A percentile compares a stretch with the other conserved stretches of the same genome.
phyloP scores from a whole-genome alignment of 2,888 invertebrate species.

The Panopea generosa region DNA sequence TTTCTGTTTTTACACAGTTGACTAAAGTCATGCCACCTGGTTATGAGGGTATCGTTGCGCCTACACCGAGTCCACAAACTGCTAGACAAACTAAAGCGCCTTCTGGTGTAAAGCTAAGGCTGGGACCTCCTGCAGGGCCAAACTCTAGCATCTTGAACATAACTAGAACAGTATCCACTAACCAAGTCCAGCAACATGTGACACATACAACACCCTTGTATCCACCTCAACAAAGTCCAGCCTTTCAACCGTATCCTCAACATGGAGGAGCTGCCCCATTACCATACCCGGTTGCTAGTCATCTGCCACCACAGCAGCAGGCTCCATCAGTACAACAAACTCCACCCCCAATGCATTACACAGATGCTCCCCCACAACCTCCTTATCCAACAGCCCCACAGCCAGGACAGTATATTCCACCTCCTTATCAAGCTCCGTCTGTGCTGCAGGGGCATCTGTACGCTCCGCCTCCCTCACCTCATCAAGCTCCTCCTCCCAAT shows the following conservation, averaged over 20 bases:
- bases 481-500: slow-evolving; percentile 1
- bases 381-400: slow-evolving; percentile 1
- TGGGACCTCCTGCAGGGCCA: slow-evolving; percentile 29
- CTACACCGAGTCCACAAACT: slow-evolving; percentile 11
- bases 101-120: slow-evolving; percentile 35
- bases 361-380: neutral
- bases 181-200: neutral
- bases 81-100: neutral
- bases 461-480: too few species aligned
- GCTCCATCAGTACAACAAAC: slow-evolving; percentile 9
- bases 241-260: neutral
- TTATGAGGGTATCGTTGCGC: slow-evolving; percentile 49
- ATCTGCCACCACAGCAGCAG: neutral
- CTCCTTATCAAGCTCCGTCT: slow-evolving; percentile 22
- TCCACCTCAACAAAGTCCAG: neutral
- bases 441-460: too few species aligned
- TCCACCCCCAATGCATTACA: slow-evolving; percentile 11
- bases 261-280: slow-evolving; percentile 3
- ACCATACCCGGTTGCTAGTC: slow-evolving; percentile 1
- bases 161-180: slow-evolving; percentile 42
- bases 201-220: neutral
- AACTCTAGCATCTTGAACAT: slow-evolving; percentile 25
- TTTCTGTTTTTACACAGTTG: slow-evolving; percentile 51
- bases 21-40: slow-evolving; percentile 66
- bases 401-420: slow-evolving; percentile 3